Base-by-base conservation (phyloP, 1,140 invertebrate genomes). In the Metaphire vulgaris region DNA sequence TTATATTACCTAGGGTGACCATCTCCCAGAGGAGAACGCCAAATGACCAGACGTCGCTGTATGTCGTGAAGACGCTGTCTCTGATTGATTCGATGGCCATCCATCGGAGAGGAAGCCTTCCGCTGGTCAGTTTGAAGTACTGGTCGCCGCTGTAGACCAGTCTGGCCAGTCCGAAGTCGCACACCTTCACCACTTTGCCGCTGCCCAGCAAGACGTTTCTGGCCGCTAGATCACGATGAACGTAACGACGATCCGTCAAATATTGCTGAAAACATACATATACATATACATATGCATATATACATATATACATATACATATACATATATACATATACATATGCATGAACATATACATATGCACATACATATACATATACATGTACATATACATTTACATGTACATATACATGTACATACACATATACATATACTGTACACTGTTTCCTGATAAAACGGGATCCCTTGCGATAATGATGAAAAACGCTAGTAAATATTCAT, bases 201-300 rank as follows among this genome's bases (percentile, higher is more conserved):
- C 96, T 95, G 1, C 94, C 95, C 0, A 99, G 95, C 34, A 99
- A 87, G 84, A 96, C 96, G 87, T 99, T 99, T 80, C 97, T 89
- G 1, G 97, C 95, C 2, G 97, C 96, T 64, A 99, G 88, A 87
- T 99, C 97, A 80, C 96, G 90, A 86, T 99, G 97, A 0, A 99
- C 95, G 85, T 97, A 98, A 86, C 97, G 95, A 87, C 97, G 94
- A 74, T 90, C 90, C 0, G 94, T 91, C 14, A 99, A 88, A 85
- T 98, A 98, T 82, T 98, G 96, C 96, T 73, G 30, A 21, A 56
- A 56, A 56, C n/a, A n/a, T n/a, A n/a, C n/a, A n/a, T n/a, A n/a
- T n/a, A n/a, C n/a, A n/a, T n/a, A n/a, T n/a, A n/a, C n/a, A n/a
- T n/a, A n/a, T n/a, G n/a, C n/a, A n/a, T n/a, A n/a, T n/a, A n/a